phyloP scores from a whole-genome alignment of 2,797 vertebrate species.

The Hipposideros larvatus region DNA sequence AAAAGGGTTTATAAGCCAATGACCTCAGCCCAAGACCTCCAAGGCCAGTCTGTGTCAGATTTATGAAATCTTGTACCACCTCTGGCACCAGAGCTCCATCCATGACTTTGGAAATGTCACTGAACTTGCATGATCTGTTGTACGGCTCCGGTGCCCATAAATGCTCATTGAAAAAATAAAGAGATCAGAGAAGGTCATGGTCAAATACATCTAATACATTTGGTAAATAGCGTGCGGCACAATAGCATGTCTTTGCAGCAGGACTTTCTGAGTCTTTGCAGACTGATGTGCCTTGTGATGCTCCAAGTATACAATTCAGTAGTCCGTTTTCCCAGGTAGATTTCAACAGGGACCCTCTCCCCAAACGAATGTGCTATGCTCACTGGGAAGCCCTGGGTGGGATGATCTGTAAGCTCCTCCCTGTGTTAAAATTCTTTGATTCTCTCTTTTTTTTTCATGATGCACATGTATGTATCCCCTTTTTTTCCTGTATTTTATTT shows the following conservation, averaged over 20 bases:
- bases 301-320: background rate
- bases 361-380: background rate
- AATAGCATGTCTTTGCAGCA: background rate
- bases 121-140: background rate
- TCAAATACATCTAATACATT: background rate
- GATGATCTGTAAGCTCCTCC: background rate
- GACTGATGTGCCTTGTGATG: background rate
- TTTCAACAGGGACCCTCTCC: background rate
- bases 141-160: background rate
- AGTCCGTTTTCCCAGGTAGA: background rate
- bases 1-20: background rate
- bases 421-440: background rate
- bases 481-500: slow-evolving; percentile 12
- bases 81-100: background rate
- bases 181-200: background rate
- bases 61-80: background rate
- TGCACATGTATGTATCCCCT: background rate
- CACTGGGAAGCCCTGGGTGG: background rate
- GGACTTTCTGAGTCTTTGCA: background rate
- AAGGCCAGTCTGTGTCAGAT: background rate
- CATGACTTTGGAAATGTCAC: background rate
- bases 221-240: background rate
- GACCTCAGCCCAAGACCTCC: background rate
- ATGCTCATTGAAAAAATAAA: background rate
- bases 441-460: background rate